phyloP scores from a whole-genome alignment of 2,797 vertebrate genomes.

The Amphiprion clarkii region DNA sequence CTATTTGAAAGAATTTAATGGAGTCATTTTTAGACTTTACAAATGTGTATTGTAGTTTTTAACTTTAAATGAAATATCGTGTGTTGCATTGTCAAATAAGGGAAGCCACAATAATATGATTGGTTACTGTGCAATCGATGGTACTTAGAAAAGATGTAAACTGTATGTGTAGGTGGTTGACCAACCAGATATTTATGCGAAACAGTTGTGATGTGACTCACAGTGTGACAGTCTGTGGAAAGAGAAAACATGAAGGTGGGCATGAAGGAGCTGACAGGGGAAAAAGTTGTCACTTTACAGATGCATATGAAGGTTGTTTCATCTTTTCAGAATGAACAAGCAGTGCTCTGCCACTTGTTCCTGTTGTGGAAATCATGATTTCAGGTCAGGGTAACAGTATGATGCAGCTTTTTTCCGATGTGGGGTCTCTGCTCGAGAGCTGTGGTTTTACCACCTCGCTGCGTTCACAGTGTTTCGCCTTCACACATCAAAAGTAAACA shows the following conservation, averaged over 20 bases:
- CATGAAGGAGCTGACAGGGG: neutral
- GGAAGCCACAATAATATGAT: neutral
- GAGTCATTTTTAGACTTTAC: neutral
- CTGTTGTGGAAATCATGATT: slow-evolving; percentile 43
- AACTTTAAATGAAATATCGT: neutral
- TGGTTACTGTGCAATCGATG: neutral
- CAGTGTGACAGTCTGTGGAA: slow-evolving; percentile 41
- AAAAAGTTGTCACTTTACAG: slow-evolving; percentile 17
- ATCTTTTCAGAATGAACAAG: slow-evolving; percentile 35
- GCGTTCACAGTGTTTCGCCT: neutral
- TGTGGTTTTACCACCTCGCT: slow-evolving; percentile 43
- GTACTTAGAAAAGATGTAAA: neutral
- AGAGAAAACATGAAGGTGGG: slow-evolving; percentile 23
- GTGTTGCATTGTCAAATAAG: neutral
- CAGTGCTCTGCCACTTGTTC: neutral
- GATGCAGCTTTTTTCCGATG: slow-evolving; percentile 47
- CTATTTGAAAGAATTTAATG: neutral
- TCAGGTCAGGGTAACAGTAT: slow-evolving; percentile 4
- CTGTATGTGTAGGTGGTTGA: neutral
- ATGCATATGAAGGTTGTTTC: neutral
- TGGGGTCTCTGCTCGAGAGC: slow-evolving; percentile 35
- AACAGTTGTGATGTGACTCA: slow-evolving; percentile 36
- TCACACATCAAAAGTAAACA: slow-evolving; percentile 35
- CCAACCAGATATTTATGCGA: neutral
- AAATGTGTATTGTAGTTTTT: neutral